Conservation (phyloP, 1,140 invertebrate species). For the Sweltsa coloradensis region DNA sequence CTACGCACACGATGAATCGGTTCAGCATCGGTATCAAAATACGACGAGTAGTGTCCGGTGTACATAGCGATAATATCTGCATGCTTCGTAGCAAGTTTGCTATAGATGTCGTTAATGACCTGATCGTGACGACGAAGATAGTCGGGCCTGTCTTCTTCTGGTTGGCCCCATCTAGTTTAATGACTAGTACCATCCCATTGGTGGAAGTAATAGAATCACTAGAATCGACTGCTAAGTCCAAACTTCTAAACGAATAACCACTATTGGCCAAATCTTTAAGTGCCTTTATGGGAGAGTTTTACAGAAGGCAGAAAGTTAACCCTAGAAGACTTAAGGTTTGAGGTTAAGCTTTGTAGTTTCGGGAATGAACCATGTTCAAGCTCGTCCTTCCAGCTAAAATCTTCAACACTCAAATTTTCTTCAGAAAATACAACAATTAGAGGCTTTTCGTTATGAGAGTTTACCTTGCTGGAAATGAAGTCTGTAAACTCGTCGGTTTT, state of each 20-base stretch:
- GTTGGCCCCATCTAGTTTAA: constrained; percentile 23
- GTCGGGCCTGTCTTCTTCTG: constrained; percentile 22
- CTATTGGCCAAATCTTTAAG: constrained; percentile 15
- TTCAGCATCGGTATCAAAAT: constrained; percentile 19
- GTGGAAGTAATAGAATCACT: constrained; percentile 5
- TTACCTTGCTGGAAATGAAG: constrained; percentile 19
- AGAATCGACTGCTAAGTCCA: no score
- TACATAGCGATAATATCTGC: constrained; percentile 25
- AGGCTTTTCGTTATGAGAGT: constrained; percentile 12
- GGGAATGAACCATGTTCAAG: constrained; percentile 16
- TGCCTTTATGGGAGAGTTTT: no score
- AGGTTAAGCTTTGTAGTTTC: no score
- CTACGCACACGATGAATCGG: constrained; percentile 2
- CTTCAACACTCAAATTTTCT: constrained; percentile 29
- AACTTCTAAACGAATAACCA: no score
- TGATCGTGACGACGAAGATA: constrained; percentile 20
- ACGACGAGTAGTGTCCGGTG: constrained; percentile 24
- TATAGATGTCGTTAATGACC: constrained; percentile 19
- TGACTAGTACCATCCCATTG: constrained; percentile 21
- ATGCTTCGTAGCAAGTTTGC: constrained; percentile 15
- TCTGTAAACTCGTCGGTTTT: constrained; percentile 18
- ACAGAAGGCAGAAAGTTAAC: no score
- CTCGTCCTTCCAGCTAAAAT: constrained; percentile 28
- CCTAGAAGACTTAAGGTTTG: no score
- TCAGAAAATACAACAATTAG: constrained; percentile 21